Base-by-base conservation (phyloP, 2,797 vertebrate genomes). In the Peromyscus melanophrys region DNA sequence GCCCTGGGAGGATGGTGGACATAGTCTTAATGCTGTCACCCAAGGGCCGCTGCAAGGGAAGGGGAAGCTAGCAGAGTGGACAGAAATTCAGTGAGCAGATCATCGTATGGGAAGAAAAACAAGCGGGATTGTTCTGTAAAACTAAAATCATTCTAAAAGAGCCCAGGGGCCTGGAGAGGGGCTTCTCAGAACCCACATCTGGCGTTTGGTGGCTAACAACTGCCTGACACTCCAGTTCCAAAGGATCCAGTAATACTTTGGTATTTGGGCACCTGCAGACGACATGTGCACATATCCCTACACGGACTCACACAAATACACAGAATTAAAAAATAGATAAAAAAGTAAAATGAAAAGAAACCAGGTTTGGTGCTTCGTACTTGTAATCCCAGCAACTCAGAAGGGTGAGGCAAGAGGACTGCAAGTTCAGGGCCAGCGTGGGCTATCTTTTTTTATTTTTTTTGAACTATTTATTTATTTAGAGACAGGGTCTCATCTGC, bases 71-170 rank as follows among this genome's bases (percentile, higher is more conserved):
- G 65, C 57, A 80, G 65, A 46, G 14, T 76, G 83, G 43, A 43
- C 27, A 14, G 49, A 76, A 84, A 92, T 80, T 59, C 46, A 90
- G 65, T 75, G 84, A 63, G 34, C 29, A 83, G 43, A n/a, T 81
- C 7, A 77, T 57, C 77, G 65, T 92, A 46, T 40, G 92, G 77
- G 12, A 6, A 90, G 85, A 40, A 92, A 93, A 63, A 21, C 6
- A 17, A 84, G 34, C 31, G 71, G 31, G n/a, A 77, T 40, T 81
- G 61, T 27, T 87, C 96, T 67, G 40, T 78, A 90, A 92, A 86
- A 76, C n/a, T 80, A 19, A 77, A 90, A 71, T 90, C 52, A 87
- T 83, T 76, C 81, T 86, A 87, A 77, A 49, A 75, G 25, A 76
- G n/a, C 5, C 25, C 73, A 76, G 25, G 40, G 73, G 73, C 40